A percentile compares a stretch with the other conserved stretches of the same genome.
Evolutionary conservation across 2,113 vertebrate genomes (phyloP).

Genomic region (Pheucticus melanocephalus): DNA sequence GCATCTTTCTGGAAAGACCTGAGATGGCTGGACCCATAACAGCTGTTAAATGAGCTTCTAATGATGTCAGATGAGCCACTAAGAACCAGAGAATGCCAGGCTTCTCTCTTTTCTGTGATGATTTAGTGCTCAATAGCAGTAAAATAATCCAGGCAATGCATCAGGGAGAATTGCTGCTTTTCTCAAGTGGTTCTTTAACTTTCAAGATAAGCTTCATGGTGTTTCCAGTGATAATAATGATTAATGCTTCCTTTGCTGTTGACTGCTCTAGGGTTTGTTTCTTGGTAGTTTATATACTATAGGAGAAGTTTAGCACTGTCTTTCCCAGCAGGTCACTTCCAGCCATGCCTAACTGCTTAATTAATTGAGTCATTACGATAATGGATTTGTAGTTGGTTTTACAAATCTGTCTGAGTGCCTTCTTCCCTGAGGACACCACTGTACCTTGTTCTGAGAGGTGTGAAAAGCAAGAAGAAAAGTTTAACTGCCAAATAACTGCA

Average conservation of each 20-base stretch:
- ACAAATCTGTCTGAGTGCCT: neutral
- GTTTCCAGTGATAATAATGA: neutral
- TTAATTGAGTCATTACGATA: neutral
- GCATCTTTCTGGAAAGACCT: neutral
- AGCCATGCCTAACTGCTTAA: neutral
- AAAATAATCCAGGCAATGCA: neutral
- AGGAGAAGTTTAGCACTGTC: neutral
- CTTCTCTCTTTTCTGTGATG: neutral
- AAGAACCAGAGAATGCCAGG: neutral
- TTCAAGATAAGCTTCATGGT: neutral
- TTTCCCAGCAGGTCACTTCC: neutral
- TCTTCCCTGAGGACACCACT: neutral
- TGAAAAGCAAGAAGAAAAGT: neutral
- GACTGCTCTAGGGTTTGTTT: neutral
- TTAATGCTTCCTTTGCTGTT: neutral
- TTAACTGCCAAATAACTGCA: neutral
- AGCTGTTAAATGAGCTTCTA: neutral
- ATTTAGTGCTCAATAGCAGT: neutral
- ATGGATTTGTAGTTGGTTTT: neutral
- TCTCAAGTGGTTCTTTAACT: slow-evolving; percentile 7
- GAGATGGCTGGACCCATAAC: neutral
- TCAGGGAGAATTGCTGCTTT: neutral
- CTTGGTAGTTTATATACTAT: neutral
- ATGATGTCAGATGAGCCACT: neutral
- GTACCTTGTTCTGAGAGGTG: neutral